These are phyloP conservation scores for Pandemis heparana DNA, from an alignment of 2,888 invertebrate genomes.

Conservation along the genomic window DNA sequence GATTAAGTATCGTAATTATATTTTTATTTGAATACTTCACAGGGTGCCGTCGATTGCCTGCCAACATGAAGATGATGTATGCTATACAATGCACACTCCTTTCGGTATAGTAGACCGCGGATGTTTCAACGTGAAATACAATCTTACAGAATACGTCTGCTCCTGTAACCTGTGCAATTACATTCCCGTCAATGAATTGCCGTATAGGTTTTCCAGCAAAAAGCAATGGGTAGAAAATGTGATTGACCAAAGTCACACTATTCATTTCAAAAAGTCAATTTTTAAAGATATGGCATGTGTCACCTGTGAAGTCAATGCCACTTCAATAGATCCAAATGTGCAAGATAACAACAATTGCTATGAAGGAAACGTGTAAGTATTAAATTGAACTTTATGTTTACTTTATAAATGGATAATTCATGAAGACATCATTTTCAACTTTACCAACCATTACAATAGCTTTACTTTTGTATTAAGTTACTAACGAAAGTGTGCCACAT, in stretches of 20 bases:
- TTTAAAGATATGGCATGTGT: constrained; percentile 72
- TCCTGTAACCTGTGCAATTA: constrained; percentile 76
- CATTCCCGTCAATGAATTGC: constrained; percentile 71
- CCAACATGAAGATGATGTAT: constrained; percentile 62
- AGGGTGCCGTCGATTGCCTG: constrained; percentile 66
- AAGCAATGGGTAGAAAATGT: constrained; percentile 71
- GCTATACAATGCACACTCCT: constrained; percentile 74
- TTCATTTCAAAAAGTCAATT: constrained; percentile 64
- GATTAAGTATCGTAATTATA: no score
- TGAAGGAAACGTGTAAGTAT: constrained; percentile 71
- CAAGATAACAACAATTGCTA: constrained; percentile 63
- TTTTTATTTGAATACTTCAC: constrained; percentile 45
- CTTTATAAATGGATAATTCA: no score
- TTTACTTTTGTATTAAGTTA: no score
- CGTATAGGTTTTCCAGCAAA: constrained; percentile 64
- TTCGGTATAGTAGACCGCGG: constrained; percentile 75
- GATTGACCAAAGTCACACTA: constrained; percentile 66
- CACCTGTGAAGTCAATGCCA: constrained; percentile 68
- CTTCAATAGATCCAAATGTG: constrained; percentile 50
- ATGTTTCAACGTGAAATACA: constrained; percentile 67
- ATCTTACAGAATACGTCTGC: constrained; percentile 69
- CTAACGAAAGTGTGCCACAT: no score
- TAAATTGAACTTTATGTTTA: not conserved
- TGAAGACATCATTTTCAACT: no score
- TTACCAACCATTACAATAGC: no score